Evolutionary conservation across 2,113 vertebrate species (phyloP), one percentile per base, ranked within the genome.

Genomic region (rabbit (Oryctolagus cuniculus)): DNA sequence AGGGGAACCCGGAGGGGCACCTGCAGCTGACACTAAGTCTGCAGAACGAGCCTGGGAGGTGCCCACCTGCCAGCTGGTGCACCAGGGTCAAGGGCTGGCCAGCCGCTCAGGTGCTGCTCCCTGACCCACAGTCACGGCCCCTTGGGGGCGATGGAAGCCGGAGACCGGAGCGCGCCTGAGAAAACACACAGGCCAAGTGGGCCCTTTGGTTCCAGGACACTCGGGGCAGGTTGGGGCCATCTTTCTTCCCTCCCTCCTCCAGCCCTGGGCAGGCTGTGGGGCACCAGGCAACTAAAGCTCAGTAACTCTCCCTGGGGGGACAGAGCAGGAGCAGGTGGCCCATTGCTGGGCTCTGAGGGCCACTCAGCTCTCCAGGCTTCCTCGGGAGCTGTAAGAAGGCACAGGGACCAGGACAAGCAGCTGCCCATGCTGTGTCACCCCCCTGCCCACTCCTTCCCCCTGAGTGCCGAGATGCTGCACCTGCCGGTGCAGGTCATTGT

Each of bases 81-180:
- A 58, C 4, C 17, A 24, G 17, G 31, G 73, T 10, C 31, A 0
- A 1, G 9, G 74, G 21, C 38, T 29, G 7, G 21, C 53, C n/a
- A 29, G 27, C 36, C 38, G 0, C 55, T 58, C 55, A 58, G 55
- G 55, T 58, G 55, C 55, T 58, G 55, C 55, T 58, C 55, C 55
- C 34, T 27, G 75, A 72, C 3, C 17, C 77, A 31, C 6, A 22
- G 24, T 19, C 73, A 11, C 44, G 5, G 5, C 34, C 73, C 66
- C 53, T 19, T 0, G 0, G 31, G 5, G 3, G 38, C 64, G 1
- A 1, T 58, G 19, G 31, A 61, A 15, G 21, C 7, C n/a, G 1
- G 0, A 38, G 24, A 4, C 29, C 55, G 29, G 79, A 19, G n/a
- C 4, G 1, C 9, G 61, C 24, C 67, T 83, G 70, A 51, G 44